phyloP scores from a whole-genome alignment of 2,888 invertebrate species.

The Drosophila pullipes region DNA sequence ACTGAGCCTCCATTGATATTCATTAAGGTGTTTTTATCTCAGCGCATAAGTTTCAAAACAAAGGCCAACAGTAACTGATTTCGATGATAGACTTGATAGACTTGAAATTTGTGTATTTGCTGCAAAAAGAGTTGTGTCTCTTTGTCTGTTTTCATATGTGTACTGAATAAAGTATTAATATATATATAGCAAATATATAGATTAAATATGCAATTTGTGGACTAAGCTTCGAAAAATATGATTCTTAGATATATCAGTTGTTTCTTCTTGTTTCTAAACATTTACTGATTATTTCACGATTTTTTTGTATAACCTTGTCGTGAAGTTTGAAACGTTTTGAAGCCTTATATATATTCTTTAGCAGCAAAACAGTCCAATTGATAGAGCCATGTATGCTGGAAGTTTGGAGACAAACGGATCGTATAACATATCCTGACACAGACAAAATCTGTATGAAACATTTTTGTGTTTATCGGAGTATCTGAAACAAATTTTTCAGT shows the following conservation, averaged over 20 bases:
- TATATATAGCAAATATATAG: background rate
- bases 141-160: background rate
- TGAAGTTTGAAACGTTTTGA: background rate
- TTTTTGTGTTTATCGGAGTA: background rate
- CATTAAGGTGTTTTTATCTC: background rate
- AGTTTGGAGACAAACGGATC: background rate
- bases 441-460: background rate
- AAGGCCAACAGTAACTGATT: background rate
- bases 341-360: background rate
- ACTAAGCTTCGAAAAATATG: background rate
- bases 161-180: background rate
- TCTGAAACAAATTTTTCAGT: background rate
- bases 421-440: background rate
- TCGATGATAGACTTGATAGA: background rate
- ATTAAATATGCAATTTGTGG: background rate
- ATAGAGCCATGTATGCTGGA: background rate
- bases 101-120: background rate
- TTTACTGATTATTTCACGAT: background rate
- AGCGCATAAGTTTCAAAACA: background rate
- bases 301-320: background rate
- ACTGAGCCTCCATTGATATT: slow-evolving; percentile 22
- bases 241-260: background rate
- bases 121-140: background rate
- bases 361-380: background rate
- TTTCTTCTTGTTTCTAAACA: background rate